Base-by-base conservation (phyloP, 2,888 invertebrate species). In the Actias luna region DNA sequence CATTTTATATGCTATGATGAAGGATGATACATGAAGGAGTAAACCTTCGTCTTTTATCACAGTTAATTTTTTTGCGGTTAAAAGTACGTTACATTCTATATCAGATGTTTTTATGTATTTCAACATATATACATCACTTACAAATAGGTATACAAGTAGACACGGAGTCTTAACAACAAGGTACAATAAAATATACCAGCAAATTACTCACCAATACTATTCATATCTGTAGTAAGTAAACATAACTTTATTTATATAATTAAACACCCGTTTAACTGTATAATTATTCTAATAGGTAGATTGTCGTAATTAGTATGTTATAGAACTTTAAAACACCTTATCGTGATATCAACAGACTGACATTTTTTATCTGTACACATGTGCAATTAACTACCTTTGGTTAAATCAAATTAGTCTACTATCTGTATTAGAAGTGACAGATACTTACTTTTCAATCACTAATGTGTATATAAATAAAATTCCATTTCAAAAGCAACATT, bases 401-500 rank as follows among this genome's bases (percentile, higher is more conserved):
- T 8, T 16, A 55, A 55, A 55, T 29, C 16, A 55, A n/a, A 16
- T n/a, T 29, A 29, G 5, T 55, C 16, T 29, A 0, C 29, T n/a
- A 5, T 29, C 7, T 16, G 5, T 16, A 55, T 27, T 46, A 18
- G 2, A 29, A 16, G 10, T 10, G 31, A 39, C 5, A 62, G 2
- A 25, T 65, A 69, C 67, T 65, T 65, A 69, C 66, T 66, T 69
- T 62, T 66, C 36, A 62, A 59, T 70, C 65, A 22, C 33, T 65
- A 74, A 60, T 58, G 31, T 62, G 62, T 61, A 39, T 60, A 62
- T 73, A 74, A 77, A 73, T 72, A 76, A 72, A 69, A 77, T 78
- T 75, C 73, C 73, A 65, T 70, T 78, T 67, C 71, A 66, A 71
- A 73, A 69, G 69, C 71, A 65, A 66, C 71, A 70, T 70, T 72